A percentile compares a stretch with the other conserved stretches of the same genome.
Conservation (phyloP, 1,140 invertebrate species). For the Polyergus mexicanus region DNA sequence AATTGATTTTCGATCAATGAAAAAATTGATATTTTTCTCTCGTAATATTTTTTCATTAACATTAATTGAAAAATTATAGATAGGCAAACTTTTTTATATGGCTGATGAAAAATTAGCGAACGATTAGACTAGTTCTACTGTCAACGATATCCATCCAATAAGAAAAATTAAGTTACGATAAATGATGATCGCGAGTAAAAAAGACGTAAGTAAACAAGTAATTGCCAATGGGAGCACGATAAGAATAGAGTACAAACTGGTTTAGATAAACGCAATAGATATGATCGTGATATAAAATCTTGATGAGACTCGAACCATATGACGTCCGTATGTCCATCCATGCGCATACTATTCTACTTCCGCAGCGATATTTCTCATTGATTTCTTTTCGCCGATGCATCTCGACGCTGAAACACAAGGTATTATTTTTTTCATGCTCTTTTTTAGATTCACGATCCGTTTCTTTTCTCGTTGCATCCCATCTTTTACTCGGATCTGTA, state of each 20-base stretch:
- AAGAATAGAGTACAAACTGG: constrained; percentile 68
- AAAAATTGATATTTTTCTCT: background rate
- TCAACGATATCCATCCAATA: constrained; percentile 39
- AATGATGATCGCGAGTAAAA: background rate
- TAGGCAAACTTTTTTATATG: background rate
- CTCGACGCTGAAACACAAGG: constrained; percentile 65
- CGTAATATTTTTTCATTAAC: background rate
- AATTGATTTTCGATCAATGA: background rate
- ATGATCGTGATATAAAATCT: constrained; percentile 79
- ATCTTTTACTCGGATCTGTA: constrained; percentile 2
- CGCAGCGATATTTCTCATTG: constrained; percentile 75
- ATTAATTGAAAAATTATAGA: background rate
- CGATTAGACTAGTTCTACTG: constrained; percentile 6
- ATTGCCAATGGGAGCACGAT: constrained; percentile 62
- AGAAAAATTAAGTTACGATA: background rate
- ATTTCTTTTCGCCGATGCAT: constrained; percentile 65
- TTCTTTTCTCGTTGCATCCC: constrained; percentile 38
- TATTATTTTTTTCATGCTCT: constrained; percentile 41
- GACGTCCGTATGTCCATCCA: constrained; percentile 68
- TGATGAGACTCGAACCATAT: constrained; percentile 74
- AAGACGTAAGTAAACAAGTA: constrained; percentile 38
- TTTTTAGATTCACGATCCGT: constrained; percentile 14
- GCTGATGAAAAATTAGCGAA: background rate
- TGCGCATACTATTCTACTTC: constrained; percentile 70
- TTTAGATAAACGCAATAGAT: constrained; percentile 77